Percentiles rank a stretch among this genome's conserved stretches.
phyloP scores from a whole-genome alignment of 2,797 vertebrate genomes.

The Coracias cyanogaster region DNA sequence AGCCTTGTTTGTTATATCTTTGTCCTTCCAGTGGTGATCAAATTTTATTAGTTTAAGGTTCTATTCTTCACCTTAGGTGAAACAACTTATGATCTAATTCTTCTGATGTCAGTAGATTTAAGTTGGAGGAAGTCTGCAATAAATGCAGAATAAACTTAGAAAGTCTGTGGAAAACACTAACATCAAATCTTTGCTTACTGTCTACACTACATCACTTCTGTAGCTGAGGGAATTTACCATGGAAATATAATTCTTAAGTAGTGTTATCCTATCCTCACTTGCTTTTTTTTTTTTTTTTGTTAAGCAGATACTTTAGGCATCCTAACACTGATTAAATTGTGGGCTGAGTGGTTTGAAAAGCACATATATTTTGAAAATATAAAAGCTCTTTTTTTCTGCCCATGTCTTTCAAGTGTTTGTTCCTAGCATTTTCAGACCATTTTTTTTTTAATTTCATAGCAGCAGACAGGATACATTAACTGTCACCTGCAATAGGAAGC shows the following conservation, averaged over 20 bases:
- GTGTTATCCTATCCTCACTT: neutral
- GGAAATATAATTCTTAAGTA: neutral
- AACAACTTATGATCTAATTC: neutral
- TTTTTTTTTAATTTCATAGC: neutral
- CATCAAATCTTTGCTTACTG: neutral
- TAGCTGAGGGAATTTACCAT: neutral
- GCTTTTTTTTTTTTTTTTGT: neutral
- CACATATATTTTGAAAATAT: neutral
- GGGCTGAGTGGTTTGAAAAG: neutral
- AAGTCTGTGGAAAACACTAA: neutral
- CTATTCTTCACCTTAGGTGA: neutral
- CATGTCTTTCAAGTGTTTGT: neutral
- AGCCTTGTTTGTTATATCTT: neutral
- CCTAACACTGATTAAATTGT: neutral
- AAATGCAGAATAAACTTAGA: neutral
- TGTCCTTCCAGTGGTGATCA: neutral
- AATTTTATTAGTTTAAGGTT: conserved; percentile 21
- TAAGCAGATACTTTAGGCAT: neutral
- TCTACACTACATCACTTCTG: neutral
- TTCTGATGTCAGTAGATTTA: neutral
- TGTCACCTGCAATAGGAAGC: conserved; percentile 19
- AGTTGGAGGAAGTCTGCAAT: neutral
- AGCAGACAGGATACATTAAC: conserved; percentile 51
- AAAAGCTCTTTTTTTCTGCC: neutral
- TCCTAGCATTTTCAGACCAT: neutral